Percentiles rank a stretch among this genome's conserved stretches.
Evolutionary conservation across 1,140 invertebrate species (phyloP).

Genomic region (Hyles vespertilio): DNA sequence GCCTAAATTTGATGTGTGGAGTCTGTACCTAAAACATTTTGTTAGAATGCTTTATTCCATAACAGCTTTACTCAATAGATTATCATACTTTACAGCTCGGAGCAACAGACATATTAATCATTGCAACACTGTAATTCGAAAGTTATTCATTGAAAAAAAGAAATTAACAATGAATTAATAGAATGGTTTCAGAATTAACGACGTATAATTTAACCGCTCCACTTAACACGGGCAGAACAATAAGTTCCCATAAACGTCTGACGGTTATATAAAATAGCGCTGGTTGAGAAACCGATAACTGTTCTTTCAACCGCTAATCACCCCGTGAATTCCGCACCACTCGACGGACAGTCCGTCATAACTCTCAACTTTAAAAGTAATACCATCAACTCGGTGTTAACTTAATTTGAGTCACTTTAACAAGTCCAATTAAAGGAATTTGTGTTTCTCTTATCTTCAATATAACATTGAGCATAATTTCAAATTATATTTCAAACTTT

Average conservation of each 20-base stretch:
- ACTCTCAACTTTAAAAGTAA: constrained; percentile 71
- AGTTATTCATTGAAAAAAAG: constrained; percentile 11
- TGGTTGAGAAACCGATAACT: constrained; percentile 42
- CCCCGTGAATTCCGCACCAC: constrained; percentile 43
- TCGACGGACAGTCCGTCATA: constrained; percentile 67
- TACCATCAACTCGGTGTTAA: constrained; percentile 74
- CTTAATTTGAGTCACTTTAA: constrained; percentile 75
- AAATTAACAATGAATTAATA: constrained; percentile 15
- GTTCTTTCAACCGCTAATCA: constrained; percentile 58
- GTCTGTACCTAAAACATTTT: no score
- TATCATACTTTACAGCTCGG: no score
- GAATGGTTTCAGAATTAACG: constrained; percentile 15
- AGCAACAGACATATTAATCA: background rate
- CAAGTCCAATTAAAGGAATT: constrained; percentile 76
- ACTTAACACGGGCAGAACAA: constrained; percentile 32
- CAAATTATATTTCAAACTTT: constrained; percentile 76
- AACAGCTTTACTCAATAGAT: no score
- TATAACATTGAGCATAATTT: constrained; percentile 76
- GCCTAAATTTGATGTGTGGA: no score
- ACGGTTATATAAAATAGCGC: constrained; percentile 37
- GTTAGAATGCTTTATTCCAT: no score
- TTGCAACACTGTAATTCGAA: background rate
- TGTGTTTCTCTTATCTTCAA: constrained; percentile 76
- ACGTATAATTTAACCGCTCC: constrained; percentile 15
- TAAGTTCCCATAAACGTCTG: constrained; percentile 41